Evolutionary conservation across 2,888 invertebrate genomes (phyloP).

Genomic region (Netelia virgata): DNA sequence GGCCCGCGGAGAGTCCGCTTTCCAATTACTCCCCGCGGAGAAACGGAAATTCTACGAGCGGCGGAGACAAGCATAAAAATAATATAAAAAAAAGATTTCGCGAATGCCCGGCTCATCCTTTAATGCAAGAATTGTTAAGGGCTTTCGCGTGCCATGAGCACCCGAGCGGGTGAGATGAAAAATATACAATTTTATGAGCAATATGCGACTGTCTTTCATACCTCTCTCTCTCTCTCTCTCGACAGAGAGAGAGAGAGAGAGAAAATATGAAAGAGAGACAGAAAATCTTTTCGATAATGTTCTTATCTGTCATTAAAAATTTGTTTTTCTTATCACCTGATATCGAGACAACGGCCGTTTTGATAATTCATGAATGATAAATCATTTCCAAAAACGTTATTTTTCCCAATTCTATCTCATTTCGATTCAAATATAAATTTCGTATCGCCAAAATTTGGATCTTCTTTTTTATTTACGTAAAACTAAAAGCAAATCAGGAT

Average conservation of each 20-base stretch:
- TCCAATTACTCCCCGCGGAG: slow-evolving; percentile 48
- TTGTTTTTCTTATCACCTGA: too few relatives aligned
- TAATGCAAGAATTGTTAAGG: slow-evolving; percentile 22
- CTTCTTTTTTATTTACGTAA: too few relatives aligned
- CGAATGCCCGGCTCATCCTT: slow-evolving; percentile 4
- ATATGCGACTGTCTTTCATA: background rate
- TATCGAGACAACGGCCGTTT: too few relatives aligned
- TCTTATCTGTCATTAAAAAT: background rate
- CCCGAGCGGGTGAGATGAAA: background rate
- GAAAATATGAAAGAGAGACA: too few relatives aligned
- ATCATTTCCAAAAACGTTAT: too few relatives aligned
- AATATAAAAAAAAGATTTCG: background rate
- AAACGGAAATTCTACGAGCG: slow-evolving; percentile 41
- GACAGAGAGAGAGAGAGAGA: too few relatives aligned
- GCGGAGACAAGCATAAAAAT: slow-evolving; percentile 30
- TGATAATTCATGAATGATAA: too few relatives aligned
- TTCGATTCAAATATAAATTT: too few relatives aligned
- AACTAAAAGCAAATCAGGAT: too few relatives aligned
- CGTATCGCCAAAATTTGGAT: too few relatives aligned
- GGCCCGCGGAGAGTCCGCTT: slow-evolving; percentile 18
- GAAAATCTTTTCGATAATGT: background rate
- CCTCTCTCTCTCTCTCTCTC: background rate
- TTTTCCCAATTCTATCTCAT: too few relatives aligned
- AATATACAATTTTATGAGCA: background rate
- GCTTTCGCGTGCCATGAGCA: background rate